Conservation (phyloP, 2,888 invertebrate genomes). For the Cephus pulcher region DNA sequence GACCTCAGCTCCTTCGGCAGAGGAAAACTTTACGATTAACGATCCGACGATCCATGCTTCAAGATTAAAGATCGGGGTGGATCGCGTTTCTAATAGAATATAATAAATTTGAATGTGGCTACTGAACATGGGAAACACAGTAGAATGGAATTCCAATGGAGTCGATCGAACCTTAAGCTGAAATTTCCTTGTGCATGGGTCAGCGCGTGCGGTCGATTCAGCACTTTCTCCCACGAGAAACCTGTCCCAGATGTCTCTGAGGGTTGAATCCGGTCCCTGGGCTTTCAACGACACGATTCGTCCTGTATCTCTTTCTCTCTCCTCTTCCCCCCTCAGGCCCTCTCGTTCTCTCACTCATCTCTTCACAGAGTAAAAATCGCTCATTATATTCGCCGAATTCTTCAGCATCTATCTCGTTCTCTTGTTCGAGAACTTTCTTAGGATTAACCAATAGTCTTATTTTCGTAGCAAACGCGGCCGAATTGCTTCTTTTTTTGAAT, state of each 20-base stretch:
- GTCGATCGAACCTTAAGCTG: neutral
- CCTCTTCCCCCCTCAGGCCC: no score
- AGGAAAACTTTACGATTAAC: neutral
- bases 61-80: neutral
- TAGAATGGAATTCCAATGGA: neutral
- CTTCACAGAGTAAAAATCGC: neutral
- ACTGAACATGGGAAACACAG: neutral
- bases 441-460: neutral
- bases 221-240: slow-evolving; percentile 1
- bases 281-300: neutral
- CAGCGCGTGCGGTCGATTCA: neutral
- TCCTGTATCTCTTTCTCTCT: neutral
- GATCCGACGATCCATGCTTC: neutral
- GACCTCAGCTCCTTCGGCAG: neutral
- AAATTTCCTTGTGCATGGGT: neutral
- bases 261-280: neutral
- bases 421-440: neutral
- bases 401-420: neutral
- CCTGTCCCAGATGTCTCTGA: neutral
- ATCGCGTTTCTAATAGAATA: neutral
- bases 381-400: neutral
- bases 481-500: neutral
- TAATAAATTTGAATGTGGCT: neutral
- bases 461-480: neutral
- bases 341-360: neutral